Conservation (phyloP, 2,888 invertebrate genomes). For the Cantharis lateralis region DNA sequence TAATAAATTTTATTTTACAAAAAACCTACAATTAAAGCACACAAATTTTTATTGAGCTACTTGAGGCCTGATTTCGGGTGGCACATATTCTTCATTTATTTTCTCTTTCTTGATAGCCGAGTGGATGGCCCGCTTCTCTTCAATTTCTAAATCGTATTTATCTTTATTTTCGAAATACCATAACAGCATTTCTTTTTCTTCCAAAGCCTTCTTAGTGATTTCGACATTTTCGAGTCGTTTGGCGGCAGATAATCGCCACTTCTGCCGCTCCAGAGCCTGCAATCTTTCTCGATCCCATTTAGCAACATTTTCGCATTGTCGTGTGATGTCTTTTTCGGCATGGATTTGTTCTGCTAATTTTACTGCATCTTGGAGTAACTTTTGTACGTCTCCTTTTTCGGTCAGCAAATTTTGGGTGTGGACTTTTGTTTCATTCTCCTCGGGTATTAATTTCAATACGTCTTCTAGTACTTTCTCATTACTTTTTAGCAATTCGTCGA, state of each 20-base stretch:
- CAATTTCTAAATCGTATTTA: conserved; percentile 72
- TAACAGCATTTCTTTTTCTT: conserved; percentile 66
- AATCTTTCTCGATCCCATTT: conserved; percentile 65
- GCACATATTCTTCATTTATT: conserved; percentile 69
- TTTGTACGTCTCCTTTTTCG: conserved; percentile 50
- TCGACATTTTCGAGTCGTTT: conserved; percentile 62
- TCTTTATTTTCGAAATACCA: conserved; percentile 87
- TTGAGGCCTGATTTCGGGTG: conserved; percentile 64
- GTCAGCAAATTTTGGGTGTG: conserved; percentile 35
- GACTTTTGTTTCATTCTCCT: conserved; percentile 43
- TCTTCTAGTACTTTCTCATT: conserved; percentile 50
- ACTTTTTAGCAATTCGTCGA: conserved; percentile 40
- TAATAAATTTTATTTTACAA: neutral
- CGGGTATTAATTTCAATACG: conserved; percentile 52
- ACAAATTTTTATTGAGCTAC: neutral
- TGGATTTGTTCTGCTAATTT: conserved; percentile 61
- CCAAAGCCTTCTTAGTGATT: conserved; percentile 62
- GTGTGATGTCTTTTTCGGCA: conserved; percentile 63
- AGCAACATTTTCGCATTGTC: conserved; percentile 63
- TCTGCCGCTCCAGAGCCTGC: conserved; percentile 64
- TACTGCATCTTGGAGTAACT: conserved; percentile 58
- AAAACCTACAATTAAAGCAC: neutral
- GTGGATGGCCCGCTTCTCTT: conserved; percentile 58
- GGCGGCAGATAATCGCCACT: conserved; percentile 57
- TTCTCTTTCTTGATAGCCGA: conserved; percentile 1